A percentile compares a stretch with the other conserved stretches of the same genome.
Conservation (phyloP, 2,113 vertebrate genomes). For the Dascyllus trimaculatus region DNA sequence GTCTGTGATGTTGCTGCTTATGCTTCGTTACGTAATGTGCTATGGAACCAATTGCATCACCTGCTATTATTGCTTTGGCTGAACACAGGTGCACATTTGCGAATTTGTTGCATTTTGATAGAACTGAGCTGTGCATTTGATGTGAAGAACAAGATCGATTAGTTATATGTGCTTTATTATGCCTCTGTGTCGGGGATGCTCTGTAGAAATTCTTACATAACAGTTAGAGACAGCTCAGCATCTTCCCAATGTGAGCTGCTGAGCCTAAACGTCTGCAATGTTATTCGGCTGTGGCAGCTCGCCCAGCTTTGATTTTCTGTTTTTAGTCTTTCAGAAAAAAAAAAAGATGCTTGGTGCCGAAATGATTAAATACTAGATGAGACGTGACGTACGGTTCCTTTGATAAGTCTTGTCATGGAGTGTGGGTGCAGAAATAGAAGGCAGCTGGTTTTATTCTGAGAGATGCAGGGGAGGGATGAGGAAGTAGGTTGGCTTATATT, state of each 20-base stretch:
- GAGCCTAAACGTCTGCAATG: constrained; percentile 29
- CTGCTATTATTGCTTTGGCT: background rate
- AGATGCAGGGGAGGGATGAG: constrained; percentile 38
- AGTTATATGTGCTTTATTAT: constrained; percentile 15
- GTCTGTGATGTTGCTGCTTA: background rate
- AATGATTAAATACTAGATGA: constrained; percentile 26
- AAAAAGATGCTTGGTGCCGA: background rate
- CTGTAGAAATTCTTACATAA: constrained; percentile 66
- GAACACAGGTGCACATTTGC: background rate
- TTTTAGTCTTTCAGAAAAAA: background rate
- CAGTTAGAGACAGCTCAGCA: constrained; percentile 31
- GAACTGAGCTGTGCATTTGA: background rate
- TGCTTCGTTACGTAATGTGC: background rate
- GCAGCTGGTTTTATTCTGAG: constrained; percentile 69
- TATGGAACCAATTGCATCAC: background rate
- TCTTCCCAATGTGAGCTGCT: constrained; percentile 24
- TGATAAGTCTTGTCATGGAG: constrained; percentile 35
- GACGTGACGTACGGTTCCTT: background rate
- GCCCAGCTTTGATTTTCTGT: constrained; percentile 2
- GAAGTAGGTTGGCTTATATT: constrained; percentile 79
- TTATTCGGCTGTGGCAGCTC: constrained; percentile 20
- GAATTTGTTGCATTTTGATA: background rate
- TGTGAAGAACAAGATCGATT: background rate
- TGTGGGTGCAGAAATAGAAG: constrained; percentile 54
- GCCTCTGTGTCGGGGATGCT: constrained; percentile 41